Percentiles rank a stretch among this genome's conserved stretches.
Conservation (phyloP, 1,140 invertebrate species). For the Hermetia illucens region DNA sequence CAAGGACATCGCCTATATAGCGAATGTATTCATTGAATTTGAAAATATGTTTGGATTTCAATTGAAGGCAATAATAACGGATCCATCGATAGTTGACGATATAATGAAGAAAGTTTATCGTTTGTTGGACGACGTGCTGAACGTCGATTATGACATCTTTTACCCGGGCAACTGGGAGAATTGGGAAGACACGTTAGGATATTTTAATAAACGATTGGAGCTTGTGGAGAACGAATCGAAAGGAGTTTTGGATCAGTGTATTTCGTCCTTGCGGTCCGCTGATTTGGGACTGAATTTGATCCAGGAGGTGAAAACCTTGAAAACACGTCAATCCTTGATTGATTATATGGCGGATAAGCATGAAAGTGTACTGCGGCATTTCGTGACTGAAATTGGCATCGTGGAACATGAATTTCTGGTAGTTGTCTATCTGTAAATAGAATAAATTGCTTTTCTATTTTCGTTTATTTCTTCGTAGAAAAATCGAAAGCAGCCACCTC, state of each 20-base stretch:
- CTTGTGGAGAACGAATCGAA: conserved; percentile 68
- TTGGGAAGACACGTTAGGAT: conserved; percentile 66
- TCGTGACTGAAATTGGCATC: conserved; percentile 60
- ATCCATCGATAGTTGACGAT: conserved; percentile 70
- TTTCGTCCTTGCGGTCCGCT: conserved; percentile 59
- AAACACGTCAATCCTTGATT: conserved; percentile 57
- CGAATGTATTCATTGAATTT: conserved; percentile 67
- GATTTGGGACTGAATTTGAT: conserved; percentile 67
- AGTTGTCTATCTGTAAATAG: conserved; percentile 12
- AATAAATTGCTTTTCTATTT: background rate
- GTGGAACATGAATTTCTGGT: conserved; percentile 53
- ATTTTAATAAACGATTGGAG: conserved; percentile 57
- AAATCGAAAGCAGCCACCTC: conserved; percentile 52
- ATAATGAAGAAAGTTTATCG: conserved; percentile 43
- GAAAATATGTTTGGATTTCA: conserved; percentile 78
- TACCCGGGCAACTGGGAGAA: conserved; percentile 56
- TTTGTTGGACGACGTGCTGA: conserved; percentile 51
- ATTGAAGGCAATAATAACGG: conserved; percentile 69
- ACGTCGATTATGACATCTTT: conserved; percentile 72
- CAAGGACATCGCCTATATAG: conserved; percentile 56
- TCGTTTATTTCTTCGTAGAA: conserved; percentile 34
- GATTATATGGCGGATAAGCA: conserved; percentile 64
- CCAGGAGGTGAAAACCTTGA: conserved; percentile 61
- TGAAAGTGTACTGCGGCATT: conserved; percentile 70
- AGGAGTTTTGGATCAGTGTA: conserved; percentile 73